Base-by-base conservation (phyloP, 2,797 vertebrate species). In the Girardinus metallicus region DNA sequence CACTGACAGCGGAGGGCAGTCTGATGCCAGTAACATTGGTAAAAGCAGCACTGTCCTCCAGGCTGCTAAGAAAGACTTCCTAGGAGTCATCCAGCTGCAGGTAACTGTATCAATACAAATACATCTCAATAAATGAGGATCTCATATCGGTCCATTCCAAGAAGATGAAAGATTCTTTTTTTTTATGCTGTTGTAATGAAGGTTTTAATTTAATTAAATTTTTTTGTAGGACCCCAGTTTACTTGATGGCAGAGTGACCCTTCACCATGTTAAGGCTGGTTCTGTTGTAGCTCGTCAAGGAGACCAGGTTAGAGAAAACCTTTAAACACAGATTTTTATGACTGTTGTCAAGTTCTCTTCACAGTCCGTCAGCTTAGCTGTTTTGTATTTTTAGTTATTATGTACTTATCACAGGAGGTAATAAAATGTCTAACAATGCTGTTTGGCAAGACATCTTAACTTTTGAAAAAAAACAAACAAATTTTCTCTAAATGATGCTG, bases 231-330 rank as follows among this genome's bases (percentile, higher is more conserved):
- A 99, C 74, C 96, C 97, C 8, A 91, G 86, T 0, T 84, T 99
- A 13, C 78, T 99, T 55, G 97, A 98, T 0, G 97, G 96, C 77
- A 96, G 97, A 86, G 97, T 99, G 87, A 97, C 96, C 0, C 95
- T 99, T 72, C 97, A 98, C 73, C 97, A 99, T 5, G 97, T 98
- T n/a, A 97, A 97, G 77, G 96, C 97, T 31, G 97, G 97, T 60
- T 97, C 97, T 0, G 94, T 98, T 80, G 96, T 99, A 60, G 98
- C 97, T 0, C 95, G 96, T 76, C 98, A 99, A 82, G 98, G 98
- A 51, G 98, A 99, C 88, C 98, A 99, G 97, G 98, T 99, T 68
- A 94, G 95, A 78, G n/a, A n/a, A 55, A 55, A 49, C 53, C 31
- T 34, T 43, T 29, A 16, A 76, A 74, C 74, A n/a, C 55, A 23